Base-by-base conservation (phyloP, 2,797 vertebrate genomes). In the Lithobates pipiens region DNA sequence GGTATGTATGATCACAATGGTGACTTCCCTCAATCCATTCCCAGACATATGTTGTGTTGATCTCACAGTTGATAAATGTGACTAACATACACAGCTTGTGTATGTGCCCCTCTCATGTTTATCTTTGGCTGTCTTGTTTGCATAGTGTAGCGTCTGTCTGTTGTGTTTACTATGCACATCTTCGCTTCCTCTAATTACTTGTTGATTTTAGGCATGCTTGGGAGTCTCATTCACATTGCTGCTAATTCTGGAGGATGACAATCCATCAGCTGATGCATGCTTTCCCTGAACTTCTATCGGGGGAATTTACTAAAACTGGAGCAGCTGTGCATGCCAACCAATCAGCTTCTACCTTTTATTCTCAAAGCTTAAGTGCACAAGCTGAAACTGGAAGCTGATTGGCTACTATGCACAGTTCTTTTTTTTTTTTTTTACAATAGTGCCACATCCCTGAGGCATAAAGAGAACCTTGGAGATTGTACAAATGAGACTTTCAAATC, bases 161-260 rank as follows among this genome's bases (percentile, higher is more conserved):
- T 42, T 68, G 63, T 68, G 63, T 54, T 34, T 54, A 57, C 29
- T 80, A n/a, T 80, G 78, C 32, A 46, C 44, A 39, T 25, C 46
- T 79, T 39, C 27, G 10, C 27, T 10, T 70, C 29, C 11, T 74
- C 32, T 82, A 82, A 74, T 75, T 42, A 75, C 71, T 82, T 82
- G 80, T 82, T 77, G 75, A 77, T 65, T 72, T 63, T 61, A 29
- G 29, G n/a, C 8, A 39, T 74, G 72, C 46, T 74, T 15, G 42
- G 11, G 18, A 25, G 10, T 27, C 46, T 72, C 68, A 25, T 21
- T 68, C 34, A 16, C 32, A 27, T 72, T 15, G 11, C n/a, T 46
- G n/a, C 32, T n/a, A 18, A 54, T 50, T 36, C 27, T 70, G 46
- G 65, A 69, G 3, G 10, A 69, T 69, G n/a, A 69, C 76, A 68